Base-by-base conservation (phyloP, 2,113 vertebrate genomes). In the Platichthys stellatus region DNA sequence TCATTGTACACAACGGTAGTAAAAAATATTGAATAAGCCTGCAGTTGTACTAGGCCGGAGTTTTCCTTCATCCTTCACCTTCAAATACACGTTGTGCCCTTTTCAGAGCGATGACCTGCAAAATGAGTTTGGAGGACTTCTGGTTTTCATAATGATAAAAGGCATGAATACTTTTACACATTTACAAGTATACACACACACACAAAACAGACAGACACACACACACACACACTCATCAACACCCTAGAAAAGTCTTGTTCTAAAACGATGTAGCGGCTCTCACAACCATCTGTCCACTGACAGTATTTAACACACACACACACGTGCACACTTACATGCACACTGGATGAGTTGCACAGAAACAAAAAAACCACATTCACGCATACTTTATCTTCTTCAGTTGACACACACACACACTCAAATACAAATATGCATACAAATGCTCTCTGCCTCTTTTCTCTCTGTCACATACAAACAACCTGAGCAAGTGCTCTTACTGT, bases 241-340 rank as follows among this genome's bases (percentile, higher is more conserved):
- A 60, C 69, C 31, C 26, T 8, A 28, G 26, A 65, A 64, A 71
- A 69, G 23, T 76, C 23, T 66, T 21, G 59, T 73, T 69, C 13
- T 40, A 17, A 79, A 86, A 62, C 67, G 38, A 88, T 71, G 75
- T 68, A 51, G 63, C 80, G 62, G 79, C 53, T 82, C 80, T 77
- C 28, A 57, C 53, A 81, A 78, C 77, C 82, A 88, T 89, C 84
- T 88, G 84, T 69, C 79, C 57, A 63, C 58, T 63, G 38, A 65
- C 69, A 67, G 59, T 17, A 60, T 76, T 40, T 51, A 45, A 77
- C 40, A 43, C 40, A 43, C 38, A 40, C 38, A 57, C 72, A 70
- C n/a, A 67, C 4, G 28, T 43, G 54, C 35, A 68, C 43, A 71
- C 54, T 23, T 49, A 56, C 17, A 61, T 24, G 61, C 23, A 47